phyloP scores from a whole-genome alignment of 2,888 invertebrate genomes.

The Bembecia ichneumoniformis region DNA sequence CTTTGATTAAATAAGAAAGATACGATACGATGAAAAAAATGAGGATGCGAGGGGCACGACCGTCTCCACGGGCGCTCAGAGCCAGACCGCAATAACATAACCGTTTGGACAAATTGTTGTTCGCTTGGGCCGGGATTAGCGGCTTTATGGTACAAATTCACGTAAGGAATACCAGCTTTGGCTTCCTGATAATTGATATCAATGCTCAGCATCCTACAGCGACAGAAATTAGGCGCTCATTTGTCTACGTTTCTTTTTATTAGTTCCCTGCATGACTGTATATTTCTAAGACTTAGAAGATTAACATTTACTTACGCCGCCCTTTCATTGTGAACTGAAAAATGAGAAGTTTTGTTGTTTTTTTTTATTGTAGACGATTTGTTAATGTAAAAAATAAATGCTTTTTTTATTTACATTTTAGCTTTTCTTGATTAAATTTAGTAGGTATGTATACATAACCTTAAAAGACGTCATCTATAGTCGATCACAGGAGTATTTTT shows the following conservation, averaged over 20 bases:
- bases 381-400: too few species aligned
- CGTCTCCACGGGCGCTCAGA: conserved; percentile 33
- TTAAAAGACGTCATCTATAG: too few species aligned
- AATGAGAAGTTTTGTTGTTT: too few species aligned
- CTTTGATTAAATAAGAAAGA: too few species aligned
- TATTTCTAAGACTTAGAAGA: conserved; percentile 2
- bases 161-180: conserved; percentile 40
- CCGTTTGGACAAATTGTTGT: conserved; percentile 69
- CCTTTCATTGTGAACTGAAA: too few species aligned
- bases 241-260: conserved; percentile 43
- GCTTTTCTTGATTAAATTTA: too few species aligned
- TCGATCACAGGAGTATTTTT: too few species aligned
- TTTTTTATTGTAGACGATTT: too few species aligned
- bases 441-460: too few species aligned
- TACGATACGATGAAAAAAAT: too few species aligned
- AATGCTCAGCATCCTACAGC: conserved; percentile 46
- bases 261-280: conserved; percentile 36
- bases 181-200: conserved; percentile 65
- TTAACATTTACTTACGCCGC: not conserved
- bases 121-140: conserved; percentile 52
- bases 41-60: too few species aligned
- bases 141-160: conserved; percentile 17
- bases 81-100: conserved; percentile 65
- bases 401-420: too few species aligned
- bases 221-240: conserved; percentile 47